phyloP scores from a whole-genome alignment of 2,888 invertebrate species.

The Cryptocheilus praepositus region DNA sequence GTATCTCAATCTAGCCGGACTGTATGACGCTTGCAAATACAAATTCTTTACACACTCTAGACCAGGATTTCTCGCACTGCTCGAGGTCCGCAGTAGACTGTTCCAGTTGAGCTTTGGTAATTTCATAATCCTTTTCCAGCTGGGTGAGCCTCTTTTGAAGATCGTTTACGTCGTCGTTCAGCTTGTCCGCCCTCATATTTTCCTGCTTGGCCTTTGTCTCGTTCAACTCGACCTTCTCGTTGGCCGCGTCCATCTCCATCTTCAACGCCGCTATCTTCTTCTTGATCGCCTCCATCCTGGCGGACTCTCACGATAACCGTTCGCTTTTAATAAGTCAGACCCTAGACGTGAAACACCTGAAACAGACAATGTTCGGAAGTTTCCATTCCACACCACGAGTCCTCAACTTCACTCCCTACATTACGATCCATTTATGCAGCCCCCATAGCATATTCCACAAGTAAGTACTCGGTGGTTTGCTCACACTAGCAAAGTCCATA shows the following conservation, averaged over 20 bases:
- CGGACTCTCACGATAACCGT: slow-evolving; percentile 16
- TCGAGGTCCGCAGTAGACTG: slow-evolving; percentile 95
- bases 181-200: slow-evolving; percentile 74
- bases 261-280: slow-evolving; percentile 86
- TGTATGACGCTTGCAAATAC: no score
- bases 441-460: no score
- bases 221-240: slow-evolving; percentile 81
- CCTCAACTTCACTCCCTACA: no score
- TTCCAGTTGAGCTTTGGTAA: slow-evolving; percentile 91
- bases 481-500: no score
- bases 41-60: slow-evolving; percentile 78
- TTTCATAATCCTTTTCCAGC: slow-evolving; percentile 93
- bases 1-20: no score
- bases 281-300: slow-evolving; percentile 84
- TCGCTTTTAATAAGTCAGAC: slow-evolving; percentile 8
- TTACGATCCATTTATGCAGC: no score
- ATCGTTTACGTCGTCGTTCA: slow-evolving; percentile 94
- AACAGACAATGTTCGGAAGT: no score
- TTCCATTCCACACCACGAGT: no score
- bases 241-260: slow-evolving; percentile 83
- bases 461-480: no score
- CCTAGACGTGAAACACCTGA: background rate
- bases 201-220: slow-evolving; percentile 80
- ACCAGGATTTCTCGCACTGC: slow-evolving; percentile 93
- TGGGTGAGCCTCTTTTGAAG: slow-evolving; percentile 96